Evolutionary conservation across 1,140 invertebrate species (phyloP), one percentile per base, ranked within the genome.

Genomic region (Drosophila hydei): DNA sequence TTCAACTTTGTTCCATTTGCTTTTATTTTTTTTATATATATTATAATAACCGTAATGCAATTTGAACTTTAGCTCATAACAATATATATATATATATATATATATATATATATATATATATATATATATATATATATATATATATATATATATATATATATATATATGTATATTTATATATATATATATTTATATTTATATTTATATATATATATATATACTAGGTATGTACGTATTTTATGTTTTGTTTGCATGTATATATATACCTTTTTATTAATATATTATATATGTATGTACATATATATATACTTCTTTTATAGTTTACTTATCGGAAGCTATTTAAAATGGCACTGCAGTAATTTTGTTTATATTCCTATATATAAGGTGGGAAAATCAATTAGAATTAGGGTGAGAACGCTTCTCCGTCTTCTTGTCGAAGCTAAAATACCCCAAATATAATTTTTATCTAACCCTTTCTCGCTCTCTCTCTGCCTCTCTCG

Each of bases 381-480:
- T 90, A 90, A 90, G 89, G 89, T 90, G 89, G 89, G 89, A 90
- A 90, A 90, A 89, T 88, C 89, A 90, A 90, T 90, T 90, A 87
- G 89, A 79, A 83, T 89, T 60, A 48, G 73, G 61, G 62, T 67
- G 56, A 55, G 45, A 72, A 67, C 25, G 43, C 43, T 72, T 72
- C 48, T 33, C 11, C 67, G 51, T 25, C 64, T 50, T 33, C 18
- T 65, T 62, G 48, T 55, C 43, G 43, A 72, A 75, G 68, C 68
- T 71, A 38, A 64, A 64, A 45, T 71, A 54, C 54, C 72, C 72
- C 61, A 60, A 65, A 21, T 56, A 61, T 51, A 64, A 60, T 75
- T 70, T 36, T 50, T 51, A 9, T 42, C 38, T 42, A 4, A 16
- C 14, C 0, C 5, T 42, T 6, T 16, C n/a, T 42, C 38, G 14